Percentiles rank a stretch among this genome's conserved stretches.
These are phyloP conservation scores for Rafetus swinhoei DNA, from an alignment of 2,113 vertebrate genomes.

Conservation along the genomic window DNA sequence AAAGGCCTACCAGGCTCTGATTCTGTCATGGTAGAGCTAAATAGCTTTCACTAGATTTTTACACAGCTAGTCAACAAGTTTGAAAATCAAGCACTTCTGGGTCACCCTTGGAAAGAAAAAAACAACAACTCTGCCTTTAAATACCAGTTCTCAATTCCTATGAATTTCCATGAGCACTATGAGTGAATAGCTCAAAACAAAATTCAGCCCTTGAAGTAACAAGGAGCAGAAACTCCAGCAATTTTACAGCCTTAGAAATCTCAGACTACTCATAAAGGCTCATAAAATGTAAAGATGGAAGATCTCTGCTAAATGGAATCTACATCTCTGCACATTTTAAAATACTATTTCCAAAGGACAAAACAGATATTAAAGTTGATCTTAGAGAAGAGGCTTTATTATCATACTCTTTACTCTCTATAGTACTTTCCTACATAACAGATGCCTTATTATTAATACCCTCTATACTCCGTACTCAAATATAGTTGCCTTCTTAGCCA, in stretches of 20 bases:
- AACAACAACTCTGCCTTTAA: neutral
- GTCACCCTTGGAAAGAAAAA: neutral
- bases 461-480: neutral
- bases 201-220: neutral
- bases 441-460: neutral
- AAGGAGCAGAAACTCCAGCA: neutral
- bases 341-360: neutral
- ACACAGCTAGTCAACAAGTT: constrained; percentile 45
- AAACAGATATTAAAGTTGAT: neutral
- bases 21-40: neutral
- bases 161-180: neutral
- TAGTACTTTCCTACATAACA: neutral
- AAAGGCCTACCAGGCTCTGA: neutral
- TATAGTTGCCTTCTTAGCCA: neutral
- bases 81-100: constrained; percentile 41
- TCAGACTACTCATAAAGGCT: neutral
- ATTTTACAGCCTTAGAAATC: neutral
- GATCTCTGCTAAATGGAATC: neutral
- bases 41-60: constrained; percentile 12
- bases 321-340: neutral
- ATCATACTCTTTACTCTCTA: no score
- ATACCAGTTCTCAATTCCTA: neutral
- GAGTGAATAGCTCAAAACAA: neutral
- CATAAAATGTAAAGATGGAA: neutral
- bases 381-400: neutral